Evolutionary conservation across 2,888 invertebrate species (phyloP), one percentile per base, ranked within the genome.

Genomic region (Ditylenchus weischeri): DNA sequence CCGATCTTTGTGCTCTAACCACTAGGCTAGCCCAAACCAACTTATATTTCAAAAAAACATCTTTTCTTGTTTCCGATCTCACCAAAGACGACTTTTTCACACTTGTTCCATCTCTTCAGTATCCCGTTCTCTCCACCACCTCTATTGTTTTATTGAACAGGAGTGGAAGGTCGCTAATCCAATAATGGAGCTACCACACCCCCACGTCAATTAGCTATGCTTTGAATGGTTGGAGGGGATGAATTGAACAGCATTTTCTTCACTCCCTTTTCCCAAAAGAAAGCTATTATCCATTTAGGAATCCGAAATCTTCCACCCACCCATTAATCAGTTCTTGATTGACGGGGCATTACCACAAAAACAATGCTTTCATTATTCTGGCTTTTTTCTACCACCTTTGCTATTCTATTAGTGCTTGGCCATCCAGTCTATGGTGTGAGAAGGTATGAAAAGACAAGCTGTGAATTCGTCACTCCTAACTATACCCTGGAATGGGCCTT

Each of bases 401-500:
- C n/a, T 54, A 54, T 54, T 23, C 1, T 54, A 11, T 54, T 29
- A 10, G 54, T 11, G 29, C 7, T 11, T 54, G 21, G 13, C 54
- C 21, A 23, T 11, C 15, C 54, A 15, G 29, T 21, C 15, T 21
- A 11, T 13, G 54, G 21, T 13, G 7, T 29, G 54, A 54, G 54
- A 23, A 54, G 29, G 18, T 67, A 63, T 66, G 23, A 64, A 43
- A 68, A 29, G 23, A 23, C 57, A 7, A 67, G 59, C 48, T 72
- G 72, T 51, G 68, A 69, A n/a, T 72, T 71, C 60, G 23, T 57
- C 19, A 19, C 74, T 18, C 60, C 61, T 47, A 57, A 74, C 64
- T 75, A 75, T 50, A 65, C 66, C 29, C 57, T 75, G 10, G 69
- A 75, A 59, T 75, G 75, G 75, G 71, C 75, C 21, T 76, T 66